phyloP scores from a whole-genome alignment of 2,797 vertebrate genomes.

The Todus mexicanus region DNA sequence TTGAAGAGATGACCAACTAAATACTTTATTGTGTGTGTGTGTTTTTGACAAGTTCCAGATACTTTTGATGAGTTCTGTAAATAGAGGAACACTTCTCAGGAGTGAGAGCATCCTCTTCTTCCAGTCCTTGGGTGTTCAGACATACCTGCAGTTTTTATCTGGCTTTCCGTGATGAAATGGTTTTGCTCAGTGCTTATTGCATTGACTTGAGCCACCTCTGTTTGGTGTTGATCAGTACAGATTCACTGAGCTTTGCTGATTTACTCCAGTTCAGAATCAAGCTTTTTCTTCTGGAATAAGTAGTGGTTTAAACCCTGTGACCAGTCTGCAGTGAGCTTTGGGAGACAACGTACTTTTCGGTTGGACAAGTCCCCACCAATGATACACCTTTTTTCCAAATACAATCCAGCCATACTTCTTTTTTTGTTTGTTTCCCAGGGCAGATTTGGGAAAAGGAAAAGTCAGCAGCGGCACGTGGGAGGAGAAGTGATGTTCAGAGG shows the following conservation, averaged over 20 bases:
- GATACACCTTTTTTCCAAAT: background rate
- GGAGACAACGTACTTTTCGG: background rate
- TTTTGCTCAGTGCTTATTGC: background rate
- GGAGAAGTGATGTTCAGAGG: background rate
- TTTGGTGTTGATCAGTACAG: background rate
- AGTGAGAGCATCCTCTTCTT: background rate
- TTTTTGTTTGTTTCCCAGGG: background rate
- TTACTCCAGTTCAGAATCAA: background rate
- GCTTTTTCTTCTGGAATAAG: background rate
- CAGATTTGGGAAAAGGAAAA: background rate
- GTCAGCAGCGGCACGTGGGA: background rate
- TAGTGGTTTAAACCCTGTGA: background rate
- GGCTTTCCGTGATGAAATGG: background rate
- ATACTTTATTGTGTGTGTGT: background rate
- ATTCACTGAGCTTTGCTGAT: background rate
- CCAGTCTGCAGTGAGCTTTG: background rate
- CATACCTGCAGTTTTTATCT: background rate
- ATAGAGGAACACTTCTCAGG: background rate
- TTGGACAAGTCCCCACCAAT: background rate
- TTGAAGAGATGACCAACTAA: background rate
- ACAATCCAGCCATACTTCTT: background rate
- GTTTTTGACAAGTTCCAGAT: background rate
- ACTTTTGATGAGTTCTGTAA: background rate
- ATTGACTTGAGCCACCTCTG: background rate
- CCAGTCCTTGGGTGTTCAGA: background rate